Base-by-base conservation (phyloP, 2,888 invertebrate species). In the Ellobium chinense region DNA sequence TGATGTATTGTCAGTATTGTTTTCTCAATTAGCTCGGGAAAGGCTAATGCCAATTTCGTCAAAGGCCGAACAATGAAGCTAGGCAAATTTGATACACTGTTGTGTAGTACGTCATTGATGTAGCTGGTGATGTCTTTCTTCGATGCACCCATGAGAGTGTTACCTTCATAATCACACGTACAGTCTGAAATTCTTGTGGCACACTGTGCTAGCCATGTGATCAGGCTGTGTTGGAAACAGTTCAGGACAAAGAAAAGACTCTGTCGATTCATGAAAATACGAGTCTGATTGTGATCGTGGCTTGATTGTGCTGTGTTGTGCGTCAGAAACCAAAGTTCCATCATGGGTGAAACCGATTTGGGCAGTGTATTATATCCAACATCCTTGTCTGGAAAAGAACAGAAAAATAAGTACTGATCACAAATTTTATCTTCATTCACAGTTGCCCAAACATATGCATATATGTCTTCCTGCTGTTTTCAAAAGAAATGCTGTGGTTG, bases 271-370 rank as follows among this genome's bases (percentile, higher is more conserved):
- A 1, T 14, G 31, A 46, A 56, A n/a, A 29, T 14, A 9, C 12
- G 14, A 24, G 24, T 2, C 1, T 14, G 24, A 24, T 66, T 27
- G 12, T 66, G 66, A 21, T n/a, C 0, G 31, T n/a, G n/a, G n/a
- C n/a, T n/a, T n/a, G 70, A 24, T 0, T 27, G 3, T 2, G 12
- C 37, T 31, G 54, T n/a, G 34, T 70, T 18, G 27, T 70, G 27
- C 9, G 70, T 24, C 5, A 54, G 56, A 56, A 54, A 70, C 70
- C 54, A 70, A 1, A 70, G 54, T 5, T 70, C 54, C 70, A 70
- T 70, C 7, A 70, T 31, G 18, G 9, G 46, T 1, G 70, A 56
- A 0, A 12, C 2, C 18, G 27, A 1, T 18, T 54, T 7, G 2
- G 68, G 68, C 4, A 70, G 21, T 9, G 31, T 31, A 1, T 54